A percentile compares a stretch with the other conserved stretches of the same genome.
Evolutionary conservation across 2,888 invertebrate species (phyloP).

Genomic region (Pseudolycoriella hygida): DNA sequence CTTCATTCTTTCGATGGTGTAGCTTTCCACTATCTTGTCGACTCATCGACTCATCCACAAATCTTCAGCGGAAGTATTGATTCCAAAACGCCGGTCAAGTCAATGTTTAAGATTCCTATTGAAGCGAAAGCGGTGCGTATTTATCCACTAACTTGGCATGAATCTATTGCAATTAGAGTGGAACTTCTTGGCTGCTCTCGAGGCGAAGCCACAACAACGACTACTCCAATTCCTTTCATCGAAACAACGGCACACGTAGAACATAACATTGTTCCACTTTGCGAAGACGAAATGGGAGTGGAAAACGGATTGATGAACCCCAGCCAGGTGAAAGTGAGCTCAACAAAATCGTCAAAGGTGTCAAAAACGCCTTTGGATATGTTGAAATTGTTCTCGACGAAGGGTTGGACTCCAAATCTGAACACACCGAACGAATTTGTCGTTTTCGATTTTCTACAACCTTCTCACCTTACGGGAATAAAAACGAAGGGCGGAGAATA

Average conservation of each 20-base stretch:
- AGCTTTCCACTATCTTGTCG: conserved; percentile 39
- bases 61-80: conserved; percentile 58
- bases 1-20: conserved; percentile 49
- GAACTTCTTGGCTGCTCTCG: conserved; percentile 60
- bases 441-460: conserved; percentile 55
- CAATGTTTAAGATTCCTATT: conserved; percentile 51
- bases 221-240: conserved; percentile 5
- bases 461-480: conserved; percentile 60
- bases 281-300: conserved; percentile 57
- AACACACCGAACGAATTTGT: conserved; percentile 53
- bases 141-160: conserved; percentile 58
- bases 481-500: conserved; percentile 50
- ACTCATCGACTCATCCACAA: conserved; percentile 34
- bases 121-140: conserved; percentile 57
- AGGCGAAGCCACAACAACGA: conserved; percentile 3
- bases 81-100: conserved; percentile 35
- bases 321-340: conserved; percentile 43
- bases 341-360: conserved; percentile 16
- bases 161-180: conserved; percentile 44
- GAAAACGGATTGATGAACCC: conserved; percentile 40
- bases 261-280: conserved; percentile 26
- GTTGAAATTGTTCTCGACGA: conserved; percentile 23
- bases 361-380: conserved; percentile 17
- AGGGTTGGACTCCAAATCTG: conserved; percentile 48
- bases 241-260: conserved; percentile 4